These are phyloP conservation scores for Acanthopleura granulata DNA, from an alignment of 2,888 invertebrate species.

Conservation along the genomic window DNA sequence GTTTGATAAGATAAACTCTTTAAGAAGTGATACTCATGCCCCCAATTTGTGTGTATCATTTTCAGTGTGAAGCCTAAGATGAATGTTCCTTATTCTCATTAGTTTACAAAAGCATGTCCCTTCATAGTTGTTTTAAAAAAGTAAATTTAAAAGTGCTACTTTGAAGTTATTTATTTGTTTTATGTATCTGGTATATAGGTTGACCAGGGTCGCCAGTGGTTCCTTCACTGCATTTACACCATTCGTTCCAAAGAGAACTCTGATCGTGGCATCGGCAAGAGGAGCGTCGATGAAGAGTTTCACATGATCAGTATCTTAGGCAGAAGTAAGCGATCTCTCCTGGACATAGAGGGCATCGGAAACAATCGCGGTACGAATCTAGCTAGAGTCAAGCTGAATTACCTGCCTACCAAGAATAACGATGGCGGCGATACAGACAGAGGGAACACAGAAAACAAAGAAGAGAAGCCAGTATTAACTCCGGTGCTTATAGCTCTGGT, in stretches of 20 bases:
- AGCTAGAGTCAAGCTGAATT: conserved; percentile 45
- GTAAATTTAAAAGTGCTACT: no score
- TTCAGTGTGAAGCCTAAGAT: no score
- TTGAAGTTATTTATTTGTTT: no score
- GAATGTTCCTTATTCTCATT: no score
- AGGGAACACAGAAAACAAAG: conserved; percentile 34
- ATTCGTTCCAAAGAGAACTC: conserved; percentile 34
- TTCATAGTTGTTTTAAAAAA: no score
- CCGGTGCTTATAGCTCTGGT: conserved; percentile 50
- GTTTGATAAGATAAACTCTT: no score
- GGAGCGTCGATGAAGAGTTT: conserved; percentile 25
- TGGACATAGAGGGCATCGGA: conserved; percentile 43
- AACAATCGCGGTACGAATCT: conserved; percentile 59
- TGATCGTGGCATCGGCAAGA: conserved; percentile 33
- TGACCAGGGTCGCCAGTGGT: conserved; percentile 60
- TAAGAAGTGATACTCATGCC: no score
- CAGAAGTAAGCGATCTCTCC: conserved; percentile 35
- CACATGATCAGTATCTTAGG: background rate
- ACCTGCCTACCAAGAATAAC: conserved; percentile 18
- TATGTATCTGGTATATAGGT: no score
- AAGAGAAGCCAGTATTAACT: conserved; percentile 37
- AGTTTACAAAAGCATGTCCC: no score
- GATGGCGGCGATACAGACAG: conserved; percentile 37
- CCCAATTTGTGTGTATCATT: no score
- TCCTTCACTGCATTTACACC: conserved; percentile 60